A percentile compares a stretch with the other conserved stretches of the same genome.
These are phyloP conservation scores for Neuroterus valhalla DNA, from an alignment of 1,140 invertebrate genomes.

Conservation along the genomic window DNA sequence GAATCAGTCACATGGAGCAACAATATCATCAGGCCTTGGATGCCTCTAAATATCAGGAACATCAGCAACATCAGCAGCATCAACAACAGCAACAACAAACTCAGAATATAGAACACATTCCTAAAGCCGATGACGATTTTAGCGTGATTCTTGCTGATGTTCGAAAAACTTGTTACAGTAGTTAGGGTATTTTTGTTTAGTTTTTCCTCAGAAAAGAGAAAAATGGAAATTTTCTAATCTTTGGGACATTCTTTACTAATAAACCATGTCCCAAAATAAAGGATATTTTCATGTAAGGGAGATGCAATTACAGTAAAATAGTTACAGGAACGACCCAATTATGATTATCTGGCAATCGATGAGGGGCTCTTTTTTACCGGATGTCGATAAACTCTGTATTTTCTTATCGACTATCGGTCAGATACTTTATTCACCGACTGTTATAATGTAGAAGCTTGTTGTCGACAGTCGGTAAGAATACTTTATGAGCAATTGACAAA, in stretches of 20 bases:
- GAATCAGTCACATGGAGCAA: constrained; percentile 63
- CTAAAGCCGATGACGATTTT: constrained; percentile 86
- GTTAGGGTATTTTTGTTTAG: constrained; percentile 73
- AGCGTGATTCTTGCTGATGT: constrained; percentile 90
- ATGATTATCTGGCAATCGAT: too few relatives aligned
- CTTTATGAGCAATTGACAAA: too few relatives aligned
- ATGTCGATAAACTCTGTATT: neutral
- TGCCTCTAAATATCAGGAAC: constrained; percentile 70
- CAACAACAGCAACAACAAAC: constrained; percentile 65
- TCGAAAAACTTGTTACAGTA: constrained; percentile 90
- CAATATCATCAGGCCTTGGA: constrained; percentile 70
- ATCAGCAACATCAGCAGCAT: constrained; percentile 74
- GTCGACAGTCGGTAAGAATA: too few relatives aligned
- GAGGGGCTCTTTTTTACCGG: neutral
- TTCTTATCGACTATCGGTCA: neutral
- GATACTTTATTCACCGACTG: neutral
- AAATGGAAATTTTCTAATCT: too few relatives aligned
- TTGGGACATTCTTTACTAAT: too few relatives aligned
- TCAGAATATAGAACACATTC: constrained; percentile 71
- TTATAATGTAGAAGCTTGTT: too few relatives aligned
- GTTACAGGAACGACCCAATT: too few relatives aligned
- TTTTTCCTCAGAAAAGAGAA: constrained; percentile 5
- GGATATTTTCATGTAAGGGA: too few relatives aligned
- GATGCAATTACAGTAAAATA: too few relatives aligned
- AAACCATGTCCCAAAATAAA: too few relatives aligned